Percentiles rank a stretch among this genome's conserved stretches.
Evolutionary conservation across 1,140 invertebrate genomes (phyloP).

Genomic region (Vollenhovia emeryi): DNA sequence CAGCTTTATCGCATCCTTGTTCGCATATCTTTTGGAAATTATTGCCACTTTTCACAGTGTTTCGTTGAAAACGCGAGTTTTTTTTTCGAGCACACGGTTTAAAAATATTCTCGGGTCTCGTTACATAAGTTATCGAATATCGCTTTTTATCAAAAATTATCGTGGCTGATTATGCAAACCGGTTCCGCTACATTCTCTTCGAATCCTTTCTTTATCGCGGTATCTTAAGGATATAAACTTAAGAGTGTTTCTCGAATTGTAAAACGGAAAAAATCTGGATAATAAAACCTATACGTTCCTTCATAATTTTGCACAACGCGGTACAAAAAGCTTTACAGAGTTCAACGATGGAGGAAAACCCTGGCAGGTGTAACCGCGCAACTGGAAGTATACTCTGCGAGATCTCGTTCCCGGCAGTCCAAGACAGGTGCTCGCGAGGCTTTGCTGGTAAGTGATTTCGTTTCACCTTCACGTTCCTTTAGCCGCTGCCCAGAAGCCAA

Average conservation of each 20-base stretch:
- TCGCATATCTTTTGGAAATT: background rate
- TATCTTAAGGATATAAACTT: background rate
- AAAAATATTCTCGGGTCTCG: background rate
- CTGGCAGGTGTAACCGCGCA: slow-evolving; percentile 55
- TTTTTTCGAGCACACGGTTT: background rate
- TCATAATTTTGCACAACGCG: background rate
- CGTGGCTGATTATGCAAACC: background rate
- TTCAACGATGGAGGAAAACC: slow-evolving; percentile 45
- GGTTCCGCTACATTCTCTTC: background rate
- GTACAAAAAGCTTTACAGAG: slow-evolving; percentile 28
- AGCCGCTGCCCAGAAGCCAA: background rate
- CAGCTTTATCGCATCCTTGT: background rate
- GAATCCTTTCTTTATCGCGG: background rate
- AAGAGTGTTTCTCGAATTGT: background rate
- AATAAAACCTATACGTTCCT: background rate
- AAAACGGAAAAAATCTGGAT: background rate
- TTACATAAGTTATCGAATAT: background rate
- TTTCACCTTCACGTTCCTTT: background rate
- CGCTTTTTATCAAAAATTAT: background rate
- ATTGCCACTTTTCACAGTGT: background rate
- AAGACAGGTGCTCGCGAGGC: slow-evolving; percentile 50
- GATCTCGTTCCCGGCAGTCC: slow-evolving; percentile 7
- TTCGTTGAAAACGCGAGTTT: background rate
- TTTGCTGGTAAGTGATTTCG: slow-evolving; percentile 61
- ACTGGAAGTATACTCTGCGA: slow-evolving; percentile 13